phyloP scores from a whole-genome alignment of 2,888 invertebrate genomes.

The Philaethria dido region DNA sequence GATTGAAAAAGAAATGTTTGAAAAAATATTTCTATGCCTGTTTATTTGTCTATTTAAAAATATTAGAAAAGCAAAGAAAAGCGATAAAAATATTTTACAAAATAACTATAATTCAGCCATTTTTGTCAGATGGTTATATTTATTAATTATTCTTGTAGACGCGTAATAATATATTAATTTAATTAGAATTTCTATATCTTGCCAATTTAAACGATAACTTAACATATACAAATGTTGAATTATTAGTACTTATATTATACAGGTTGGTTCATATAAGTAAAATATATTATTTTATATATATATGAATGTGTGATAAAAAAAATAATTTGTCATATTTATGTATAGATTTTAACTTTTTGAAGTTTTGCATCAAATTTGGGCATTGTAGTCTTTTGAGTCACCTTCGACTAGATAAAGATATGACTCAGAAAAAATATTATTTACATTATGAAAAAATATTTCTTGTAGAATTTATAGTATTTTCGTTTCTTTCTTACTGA shows the following conservation, averaged over 20 bases:
- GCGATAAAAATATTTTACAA: no score
- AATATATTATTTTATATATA: neutral
- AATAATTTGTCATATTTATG: no score
- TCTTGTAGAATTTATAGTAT: no score
- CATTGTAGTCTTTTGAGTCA: no score
- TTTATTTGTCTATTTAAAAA: neutral
- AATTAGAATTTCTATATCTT: slow-evolving; percentile 51
- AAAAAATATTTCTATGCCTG: neutral
- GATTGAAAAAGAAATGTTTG: neutral
- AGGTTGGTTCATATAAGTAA: neutral
- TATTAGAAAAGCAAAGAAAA: no score
- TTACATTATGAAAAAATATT: no score
- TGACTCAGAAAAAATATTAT: no score
- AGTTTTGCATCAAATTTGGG: no score
- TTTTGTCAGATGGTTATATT: neutral
- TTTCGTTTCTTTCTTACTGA: no score
- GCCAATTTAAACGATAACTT: slow-evolving; percentile 55
- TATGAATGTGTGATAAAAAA: no score
- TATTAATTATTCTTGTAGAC: neutral
- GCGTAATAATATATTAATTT: slow-evolving; percentile 4
- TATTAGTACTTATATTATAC: slow-evolving; percentile 30
- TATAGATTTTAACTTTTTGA: no score
- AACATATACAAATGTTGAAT: slow-evolving; percentile 63
- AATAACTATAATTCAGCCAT: neutral
- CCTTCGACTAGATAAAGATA: no score